Evolutionary conservation across 2,797 vertebrate genomes (phyloP), one percentile per base, ranked within the genome.

Genomic region (Sternotherus odoratus): DNA sequence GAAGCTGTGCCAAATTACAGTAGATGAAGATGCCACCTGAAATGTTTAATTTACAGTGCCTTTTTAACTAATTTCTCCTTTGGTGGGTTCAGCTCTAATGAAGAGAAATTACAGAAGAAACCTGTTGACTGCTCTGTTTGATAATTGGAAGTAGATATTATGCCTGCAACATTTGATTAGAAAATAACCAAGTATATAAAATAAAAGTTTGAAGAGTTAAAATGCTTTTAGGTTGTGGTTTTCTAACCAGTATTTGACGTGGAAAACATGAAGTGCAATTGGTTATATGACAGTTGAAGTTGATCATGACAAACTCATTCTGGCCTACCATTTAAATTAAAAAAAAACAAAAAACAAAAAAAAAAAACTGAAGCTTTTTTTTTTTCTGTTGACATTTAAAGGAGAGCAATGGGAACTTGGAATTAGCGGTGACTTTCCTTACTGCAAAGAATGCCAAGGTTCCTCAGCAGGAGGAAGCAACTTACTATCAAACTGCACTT

Each of bases 351-450:
- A n/a, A n/a, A n/a, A n/a, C n/a, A n/a, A n/a, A n/a, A n/a, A n/a
- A n/a, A n/a, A n/a, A n/a, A n/a, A n/a, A n/a, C n/a, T n/a, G n/a
- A n/a, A n/a, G n/a, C n/a, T n/a, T n/a, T 87, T 57, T 94, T 79
- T 39, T 48, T 80, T 11, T 57, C 88, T 87, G 53, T 97, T 95
- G 56, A 4, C 94, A 33, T 90, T 97, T 98, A 84, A 97, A 99
- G 99, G 99, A 99, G 96, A 99, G 99, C 97, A 99, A 99, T 97
- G 99, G 99, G 94, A 99, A 99, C 96, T 98, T 99, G 98, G 99
- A 99, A 12, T 97, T 99, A 97, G 99, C 99, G 3, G 99, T 99
- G 92, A 99, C 99, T 75, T 99, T 99, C 96, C 98, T 99, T 94
- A 99, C 99, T 0, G 99, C 99, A 4, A 99, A 99, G 98, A 99